Conservation (phyloP, 2,888 invertebrate genomes). For the Phaedon cochleariae region DNA sequence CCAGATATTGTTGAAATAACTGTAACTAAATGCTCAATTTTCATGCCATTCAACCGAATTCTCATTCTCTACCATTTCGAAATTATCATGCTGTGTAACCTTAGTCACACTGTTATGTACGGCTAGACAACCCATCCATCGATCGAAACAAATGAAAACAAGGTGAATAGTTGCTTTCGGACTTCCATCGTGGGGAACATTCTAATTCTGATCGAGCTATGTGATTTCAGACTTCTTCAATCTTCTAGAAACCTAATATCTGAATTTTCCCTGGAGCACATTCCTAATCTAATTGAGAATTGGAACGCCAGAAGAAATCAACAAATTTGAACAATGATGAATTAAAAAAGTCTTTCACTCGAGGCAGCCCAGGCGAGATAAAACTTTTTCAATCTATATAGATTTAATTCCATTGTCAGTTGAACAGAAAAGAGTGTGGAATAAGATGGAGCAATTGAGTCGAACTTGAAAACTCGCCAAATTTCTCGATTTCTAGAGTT, state of each 20-base stretch:
- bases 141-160: too few relatives aligned
- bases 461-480: constrained; percentile 45
- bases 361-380: constrained; percentile 22
- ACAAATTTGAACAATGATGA: constrained; percentile 38
- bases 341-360: constrained; percentile 26
- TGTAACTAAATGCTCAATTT: too few relatives aligned
- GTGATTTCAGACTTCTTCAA: too few relatives aligned
- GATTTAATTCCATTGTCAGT: constrained; percentile 54
- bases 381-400: constrained; percentile 53
- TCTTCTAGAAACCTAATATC: constrained; percentile 10
- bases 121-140: too few relatives aligned
- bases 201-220: too few relatives aligned
- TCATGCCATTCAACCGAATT: too few relatives aligned
- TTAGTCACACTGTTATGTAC: too few relatives aligned
- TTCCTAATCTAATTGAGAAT: constrained; percentile 34
- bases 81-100: too few relatives aligned
- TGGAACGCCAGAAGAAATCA: constrained; percentile 32
- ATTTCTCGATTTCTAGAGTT: constrained; percentile 52
- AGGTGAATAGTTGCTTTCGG: too few relatives aligned
- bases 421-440: constrained; percentile 48
- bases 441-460: constrained; percentile 43
- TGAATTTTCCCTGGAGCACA: constrained; percentile 14
- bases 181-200: too few relatives aligned
- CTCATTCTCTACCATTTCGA: too few relatives aligned
- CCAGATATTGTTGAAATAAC: too few relatives aligned